phyloP scores from a whole-genome alignment of 2,113 vertebrate species.

The Reinhardtius hippoglossoides region DNA sequence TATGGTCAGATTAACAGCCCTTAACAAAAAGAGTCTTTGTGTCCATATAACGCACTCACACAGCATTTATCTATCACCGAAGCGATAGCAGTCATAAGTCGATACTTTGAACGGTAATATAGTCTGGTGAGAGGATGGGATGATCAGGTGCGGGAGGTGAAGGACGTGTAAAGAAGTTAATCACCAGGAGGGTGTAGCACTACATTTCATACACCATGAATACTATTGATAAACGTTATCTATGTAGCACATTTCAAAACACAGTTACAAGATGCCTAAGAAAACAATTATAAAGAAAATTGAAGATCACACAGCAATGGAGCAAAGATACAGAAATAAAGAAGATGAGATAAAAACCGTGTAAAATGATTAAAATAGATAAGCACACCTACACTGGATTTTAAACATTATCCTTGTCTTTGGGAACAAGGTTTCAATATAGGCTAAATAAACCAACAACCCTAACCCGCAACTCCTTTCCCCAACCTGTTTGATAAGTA shows the following conservation, averaged over 20 bases:
- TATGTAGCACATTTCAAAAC: too few relatives aligned
- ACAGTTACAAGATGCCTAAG: too few relatives aligned
- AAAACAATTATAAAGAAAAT: too few relatives aligned
- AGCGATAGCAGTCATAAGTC: conserved; percentile 13
- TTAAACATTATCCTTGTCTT: too few relatives aligned
- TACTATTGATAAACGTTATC: too few relatives aligned
- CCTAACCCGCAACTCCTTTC: neutral
- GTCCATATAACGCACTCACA: conserved; percentile 1
- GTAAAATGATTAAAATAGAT: too few relatives aligned
- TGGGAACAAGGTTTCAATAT: neutral
- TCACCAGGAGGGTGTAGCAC: neutral
- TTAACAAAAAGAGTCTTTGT: conserved; percentile 47
- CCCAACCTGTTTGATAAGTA: neutral
- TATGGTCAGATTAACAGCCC: conserved; percentile 41
- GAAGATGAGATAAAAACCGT: too few relatives aligned
- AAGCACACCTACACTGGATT: too few relatives aligned
- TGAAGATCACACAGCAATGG: too few relatives aligned
- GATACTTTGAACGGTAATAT: conserved; percentile 46
- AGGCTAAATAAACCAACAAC: neutral
- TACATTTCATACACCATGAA: too few relatives aligned
- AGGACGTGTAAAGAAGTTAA: neutral
- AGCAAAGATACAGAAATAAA: too few relatives aligned
- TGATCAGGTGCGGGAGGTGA: neutral
- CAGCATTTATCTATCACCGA: conserved; percentile 6
- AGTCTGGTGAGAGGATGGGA: neutral